Conservation (phyloP, 2,888 invertebrate genomes). For the Tetragonisca angustula region DNA sequence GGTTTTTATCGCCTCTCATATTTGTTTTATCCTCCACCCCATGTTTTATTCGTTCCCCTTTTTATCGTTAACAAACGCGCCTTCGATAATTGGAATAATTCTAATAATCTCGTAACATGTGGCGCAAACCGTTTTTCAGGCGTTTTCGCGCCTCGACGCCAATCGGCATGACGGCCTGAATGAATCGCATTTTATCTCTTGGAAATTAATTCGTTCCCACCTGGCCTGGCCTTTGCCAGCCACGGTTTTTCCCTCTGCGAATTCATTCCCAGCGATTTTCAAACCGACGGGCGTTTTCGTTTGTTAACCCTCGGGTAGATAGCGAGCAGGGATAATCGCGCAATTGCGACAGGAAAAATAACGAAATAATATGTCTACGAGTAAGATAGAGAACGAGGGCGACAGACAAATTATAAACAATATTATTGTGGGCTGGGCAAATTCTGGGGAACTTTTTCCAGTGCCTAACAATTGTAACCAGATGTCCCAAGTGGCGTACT, state of each 20-base stretch:
- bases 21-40: background rate
- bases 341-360: too few species aligned
- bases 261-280: background rate
- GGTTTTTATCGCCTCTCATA: background rate
- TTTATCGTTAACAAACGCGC: background rate
- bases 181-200: constrained; percentile 10
- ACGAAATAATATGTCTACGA: too few species aligned
- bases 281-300: background rate
- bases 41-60: background rate
- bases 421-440: too few species aligned
- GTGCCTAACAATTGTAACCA: too few species aligned
- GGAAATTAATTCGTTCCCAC: constrained; percentile 23
- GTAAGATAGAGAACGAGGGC: too few species aligned
- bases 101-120: constrained; percentile 37
- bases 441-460: too few species aligned
- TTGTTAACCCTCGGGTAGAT: too few species aligned
- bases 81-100: constrained; percentile 36
- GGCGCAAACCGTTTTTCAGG: constrained; percentile 3
- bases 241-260: background rate
- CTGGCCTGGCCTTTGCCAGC: background rate
- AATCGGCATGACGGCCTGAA: background rate
- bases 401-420: too few species aligned
- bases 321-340: too few species aligned
- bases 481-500: too few species aligned
- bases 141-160: background rate